These are phyloP conservation scores for Rhyacophila brunnea DNA, from an alignment of 1,140 invertebrate genomes.

Conservation along the genomic window DNA sequence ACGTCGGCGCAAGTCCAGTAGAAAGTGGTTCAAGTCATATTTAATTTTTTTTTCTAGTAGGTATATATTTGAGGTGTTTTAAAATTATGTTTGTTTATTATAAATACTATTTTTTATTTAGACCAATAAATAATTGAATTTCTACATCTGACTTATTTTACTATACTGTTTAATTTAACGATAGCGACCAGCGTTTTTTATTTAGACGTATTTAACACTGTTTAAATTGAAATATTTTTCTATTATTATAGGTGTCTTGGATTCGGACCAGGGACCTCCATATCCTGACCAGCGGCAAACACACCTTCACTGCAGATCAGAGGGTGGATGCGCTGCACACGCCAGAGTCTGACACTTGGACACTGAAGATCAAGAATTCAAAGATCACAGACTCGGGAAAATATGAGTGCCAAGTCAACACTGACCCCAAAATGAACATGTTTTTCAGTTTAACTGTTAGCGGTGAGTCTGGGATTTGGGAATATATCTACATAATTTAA, in stretches of 20 bases:
- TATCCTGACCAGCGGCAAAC: conserved; percentile 68
- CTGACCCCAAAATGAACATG: conserved; percentile 74
- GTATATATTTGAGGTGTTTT: too few species aligned
- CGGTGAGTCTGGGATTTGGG: conserved; percentile 60
- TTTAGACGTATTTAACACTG: too few species aligned
- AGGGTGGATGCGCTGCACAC: conserved; percentile 61
- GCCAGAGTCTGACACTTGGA: conserved; percentile 60
- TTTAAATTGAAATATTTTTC: background rate
- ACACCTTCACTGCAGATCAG: conserved; percentile 71
- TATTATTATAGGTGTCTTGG: conserved; percentile 68
- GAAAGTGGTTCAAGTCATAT: too few species aligned
- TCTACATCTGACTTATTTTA: too few species aligned
- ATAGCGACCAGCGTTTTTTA: too few species aligned
- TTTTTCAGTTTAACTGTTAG: conserved; percentile 64
- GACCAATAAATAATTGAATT: too few species aligned
- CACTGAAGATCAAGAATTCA: conserved; percentile 66
- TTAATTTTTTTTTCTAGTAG: too few species aligned
- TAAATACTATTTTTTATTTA: too few species aligned
- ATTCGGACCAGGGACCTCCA: conserved; percentile 71
- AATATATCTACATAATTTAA: too few species aligned
- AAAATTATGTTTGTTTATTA: too few species aligned
- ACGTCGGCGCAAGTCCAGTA: too few species aligned
- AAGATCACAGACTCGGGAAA: conserved; percentile 64
- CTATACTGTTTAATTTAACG: too few species aligned
- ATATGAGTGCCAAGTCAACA: conserved; percentile 80